A percentile compares a stretch with the other conserved stretches of the same genome.
These are phyloP conservation scores for Neotoxoptera formosana DNA, from an alignment of 1,140 invertebrate genomes.

Conservation along the genomic window DNA sequence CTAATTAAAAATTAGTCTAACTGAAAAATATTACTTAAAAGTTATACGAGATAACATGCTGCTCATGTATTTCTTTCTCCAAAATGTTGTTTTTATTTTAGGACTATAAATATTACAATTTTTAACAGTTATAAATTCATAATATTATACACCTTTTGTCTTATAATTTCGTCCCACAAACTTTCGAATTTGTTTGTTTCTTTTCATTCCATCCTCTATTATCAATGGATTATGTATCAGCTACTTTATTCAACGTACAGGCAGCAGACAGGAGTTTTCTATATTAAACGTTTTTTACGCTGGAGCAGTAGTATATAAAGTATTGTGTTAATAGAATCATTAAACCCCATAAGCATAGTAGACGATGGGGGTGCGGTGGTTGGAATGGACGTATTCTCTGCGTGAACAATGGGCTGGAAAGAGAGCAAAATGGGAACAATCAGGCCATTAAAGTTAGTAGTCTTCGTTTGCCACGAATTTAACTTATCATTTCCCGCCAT, in stretches of 20 bases:
- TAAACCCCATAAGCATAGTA: neutral
- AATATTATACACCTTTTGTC: neutral
- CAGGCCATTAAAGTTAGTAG: constrained; percentile 38
- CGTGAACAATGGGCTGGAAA: constrained; percentile 38
- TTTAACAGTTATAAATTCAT: neutral
- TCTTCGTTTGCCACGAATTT: constrained; percentile 21
- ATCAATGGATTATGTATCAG: neutral
- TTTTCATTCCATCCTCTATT: neutral
- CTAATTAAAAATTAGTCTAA: no score
- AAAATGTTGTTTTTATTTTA: neutral
- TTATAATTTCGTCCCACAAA: no score
- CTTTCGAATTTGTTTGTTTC: neutral
- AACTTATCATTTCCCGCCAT: constrained; percentile 35
- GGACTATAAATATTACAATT: neutral
- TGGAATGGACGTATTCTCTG: neutral
- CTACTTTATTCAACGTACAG: neutral
- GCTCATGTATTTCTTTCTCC: neutral
- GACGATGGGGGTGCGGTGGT: neutral
- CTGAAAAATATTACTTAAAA: no score
- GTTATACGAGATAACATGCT: neutral
- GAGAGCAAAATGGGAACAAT: constrained; percentile 41
- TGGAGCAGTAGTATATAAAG: neutral
- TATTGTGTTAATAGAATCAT: constrained; percentile 49
- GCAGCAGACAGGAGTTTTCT: neutral
- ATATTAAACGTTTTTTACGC: neutral